These are phyloP conservation scores for Drosophila niveifrons DNA, from an alignment of 2,888 invertebrate genomes.

Conservation along the genomic window DNA sequence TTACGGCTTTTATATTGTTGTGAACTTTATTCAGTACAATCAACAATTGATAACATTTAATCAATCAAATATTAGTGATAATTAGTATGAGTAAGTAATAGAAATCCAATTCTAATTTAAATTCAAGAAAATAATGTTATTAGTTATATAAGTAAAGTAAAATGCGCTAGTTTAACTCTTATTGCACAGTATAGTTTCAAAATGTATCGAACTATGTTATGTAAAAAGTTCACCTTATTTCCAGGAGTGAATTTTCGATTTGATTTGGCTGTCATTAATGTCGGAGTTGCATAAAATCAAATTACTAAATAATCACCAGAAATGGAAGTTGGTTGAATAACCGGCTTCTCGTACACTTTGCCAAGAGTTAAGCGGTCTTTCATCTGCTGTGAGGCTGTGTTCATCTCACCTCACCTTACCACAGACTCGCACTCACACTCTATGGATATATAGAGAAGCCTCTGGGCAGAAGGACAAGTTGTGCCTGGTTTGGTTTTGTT, in stretches of 20 bases:
- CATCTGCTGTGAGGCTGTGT: conserved; percentile 22
- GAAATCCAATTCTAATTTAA: no score
- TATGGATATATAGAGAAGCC: conserved; percentile 6
- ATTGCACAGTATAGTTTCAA: no score
- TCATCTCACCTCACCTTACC: conserved; percentile 24
- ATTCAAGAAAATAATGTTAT: no score
- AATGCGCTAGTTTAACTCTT: no score
- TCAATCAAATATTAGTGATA: no score
- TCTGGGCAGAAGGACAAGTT: conserved; percentile 21
- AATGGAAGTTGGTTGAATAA: conserved; percentile 49
- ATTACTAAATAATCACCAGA: conserved; percentile 54
- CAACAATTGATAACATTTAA: no score
- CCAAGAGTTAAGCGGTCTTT: conserved; percentile 35
- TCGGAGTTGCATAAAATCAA: conserved; percentile 36
- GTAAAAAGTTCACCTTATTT: background rate
- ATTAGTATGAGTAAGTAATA: no score
- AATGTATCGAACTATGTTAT: background rate
- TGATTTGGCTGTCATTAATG: conserved; percentile 37
- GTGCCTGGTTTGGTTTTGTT: conserved; percentile 16
- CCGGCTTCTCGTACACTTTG: conserved; percentile 53
- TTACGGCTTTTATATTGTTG: no score
- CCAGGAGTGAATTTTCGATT: conserved; percentile 22
- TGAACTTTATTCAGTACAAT: no score
- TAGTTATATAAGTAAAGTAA: no score
- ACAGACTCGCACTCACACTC: background rate